Percentiles rank a stretch among this genome's conserved stretches.
Conservation (phyloP, 2,113 vertebrate species). For the Crotophaga sulcirostris region DNA sequence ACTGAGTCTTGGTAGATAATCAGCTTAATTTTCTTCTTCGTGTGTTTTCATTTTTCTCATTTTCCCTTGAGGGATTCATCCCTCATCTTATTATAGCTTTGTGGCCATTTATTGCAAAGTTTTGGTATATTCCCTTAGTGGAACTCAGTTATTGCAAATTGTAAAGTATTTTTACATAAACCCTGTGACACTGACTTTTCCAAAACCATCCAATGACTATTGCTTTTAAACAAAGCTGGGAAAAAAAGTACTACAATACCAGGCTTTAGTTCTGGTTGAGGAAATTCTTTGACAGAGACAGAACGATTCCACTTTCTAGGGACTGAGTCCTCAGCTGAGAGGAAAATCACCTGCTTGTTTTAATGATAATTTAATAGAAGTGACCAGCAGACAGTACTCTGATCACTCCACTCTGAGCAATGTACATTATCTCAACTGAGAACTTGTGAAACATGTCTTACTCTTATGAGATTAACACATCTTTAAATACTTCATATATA, state of each 20-base stretch:
- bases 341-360: constrained; percentile 14
- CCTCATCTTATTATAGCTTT: neutral
- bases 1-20: neutral
- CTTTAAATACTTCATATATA: neutral
- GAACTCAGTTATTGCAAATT: neutral
- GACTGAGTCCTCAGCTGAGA: constrained; percentile 18
- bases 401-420: neutral
- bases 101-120: neutral
- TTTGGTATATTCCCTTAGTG: neutral
- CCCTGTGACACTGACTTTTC: neutral
- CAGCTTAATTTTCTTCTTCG: constrained; percentile 34
- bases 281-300: constrained; percentile 25
- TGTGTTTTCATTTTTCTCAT: constrained; percentile 31
- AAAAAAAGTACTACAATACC: neutral
- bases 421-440: neutral
- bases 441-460: neutral
- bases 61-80: neutral
- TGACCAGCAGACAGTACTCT: neutral
- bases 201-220: neutral
- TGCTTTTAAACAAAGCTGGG: neutral
- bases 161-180: neutral
- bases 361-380: neutral
- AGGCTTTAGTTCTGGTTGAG: constrained; percentile 30
- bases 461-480: neutral
- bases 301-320: constrained; percentile 4